Percentiles rank a stretch among this genome's conserved stretches.
These are phyloP conservation scores for Coenobita brevimanus DNA, from an alignment of 1,140 invertebrate genomes.

Conservation along the genomic window DNA sequence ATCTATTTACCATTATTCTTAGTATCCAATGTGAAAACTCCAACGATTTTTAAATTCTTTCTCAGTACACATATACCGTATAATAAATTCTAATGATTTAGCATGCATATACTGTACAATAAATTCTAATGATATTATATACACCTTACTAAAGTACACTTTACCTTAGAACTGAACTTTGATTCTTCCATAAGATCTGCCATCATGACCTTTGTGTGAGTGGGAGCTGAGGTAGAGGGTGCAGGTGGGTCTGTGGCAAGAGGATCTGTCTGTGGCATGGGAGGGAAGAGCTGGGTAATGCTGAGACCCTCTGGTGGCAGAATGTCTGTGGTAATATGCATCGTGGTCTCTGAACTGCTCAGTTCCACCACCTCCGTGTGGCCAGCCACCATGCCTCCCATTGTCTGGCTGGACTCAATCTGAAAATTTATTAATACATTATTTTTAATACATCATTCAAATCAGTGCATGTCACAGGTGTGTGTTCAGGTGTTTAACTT, in stretches of 20 bases:
- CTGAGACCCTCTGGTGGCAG: conserved; percentile 33
- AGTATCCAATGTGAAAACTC: no score
- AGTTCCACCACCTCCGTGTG: conserved; percentile 36
- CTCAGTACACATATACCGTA: no score
- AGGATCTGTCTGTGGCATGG: background rate
- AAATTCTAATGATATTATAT: no score
- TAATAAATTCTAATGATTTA: no score
- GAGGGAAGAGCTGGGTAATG: conserved; percentile 42
- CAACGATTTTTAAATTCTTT: no score
- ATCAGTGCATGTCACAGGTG: no score
- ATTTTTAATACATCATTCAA: no score
- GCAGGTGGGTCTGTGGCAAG: background rate
- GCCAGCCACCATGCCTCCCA: conserved; percentile 27
- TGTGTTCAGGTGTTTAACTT: no score
- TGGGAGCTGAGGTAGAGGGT: background rate
- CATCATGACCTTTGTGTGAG: conserved; percentile 4
- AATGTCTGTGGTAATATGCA: conserved; percentile 47
- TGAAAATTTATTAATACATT: no score
- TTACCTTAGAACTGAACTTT: conserved; percentile 42
- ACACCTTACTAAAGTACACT: no score
- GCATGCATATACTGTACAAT: no score
- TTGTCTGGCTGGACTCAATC: conserved; percentile 33
- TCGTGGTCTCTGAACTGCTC: conserved; percentile 36
- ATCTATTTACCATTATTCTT: no score
- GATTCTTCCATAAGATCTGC: conserved; percentile 33